Conservation (phyloP, 2,888 invertebrate species). For the Neuroscelio doddi region DNA sequence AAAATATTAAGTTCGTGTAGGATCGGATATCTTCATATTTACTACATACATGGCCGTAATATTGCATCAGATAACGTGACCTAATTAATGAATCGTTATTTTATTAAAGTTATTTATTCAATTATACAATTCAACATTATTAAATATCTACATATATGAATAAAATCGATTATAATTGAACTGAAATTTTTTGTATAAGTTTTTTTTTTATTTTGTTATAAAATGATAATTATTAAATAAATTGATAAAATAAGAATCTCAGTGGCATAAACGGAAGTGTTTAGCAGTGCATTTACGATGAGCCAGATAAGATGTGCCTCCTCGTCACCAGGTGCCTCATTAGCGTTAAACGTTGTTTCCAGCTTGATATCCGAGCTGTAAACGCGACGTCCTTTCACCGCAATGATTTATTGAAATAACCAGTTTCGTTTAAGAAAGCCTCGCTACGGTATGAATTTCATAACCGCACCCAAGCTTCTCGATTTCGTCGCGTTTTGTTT, state of each 20-base stretch:
- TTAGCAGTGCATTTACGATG: slow-evolving; percentile 52
- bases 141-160: too few species aligned
- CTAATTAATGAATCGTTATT: too few species aligned
- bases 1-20: too few species aligned
- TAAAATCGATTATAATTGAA: too few species aligned
- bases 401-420: slow-evolving; percentile 45
- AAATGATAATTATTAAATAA: too few species aligned
- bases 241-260: not conserved
- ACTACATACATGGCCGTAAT: too few species aligned
- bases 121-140: too few species aligned
- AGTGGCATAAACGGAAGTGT: slow-evolving; percentile 40
- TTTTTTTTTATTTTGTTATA: too few species aligned
- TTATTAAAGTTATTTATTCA: too few species aligned
- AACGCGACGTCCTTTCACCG: slow-evolving; percentile 46
- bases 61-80: too few species aligned
- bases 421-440: slow-evolving; percentile 38
- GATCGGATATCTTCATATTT: too few species aligned
- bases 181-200: too few species aligned
- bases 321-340: slow-evolving; percentile 60
- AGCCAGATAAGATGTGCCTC: slow-evolving; percentile 53
- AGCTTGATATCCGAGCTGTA: slow-evolving; percentile 36
- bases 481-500: slow-evolving; percentile 40
- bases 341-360: slow-evolving; percentile 51
- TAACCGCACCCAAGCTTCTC: slow-evolving; percentile 45
- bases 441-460: slow-evolving; percentile 34